Evolutionary conservation across 1,140 invertebrate genomes (phyloP), one percentile per base, ranked within the genome.

Genomic region (Drosophila lowei): DNA sequence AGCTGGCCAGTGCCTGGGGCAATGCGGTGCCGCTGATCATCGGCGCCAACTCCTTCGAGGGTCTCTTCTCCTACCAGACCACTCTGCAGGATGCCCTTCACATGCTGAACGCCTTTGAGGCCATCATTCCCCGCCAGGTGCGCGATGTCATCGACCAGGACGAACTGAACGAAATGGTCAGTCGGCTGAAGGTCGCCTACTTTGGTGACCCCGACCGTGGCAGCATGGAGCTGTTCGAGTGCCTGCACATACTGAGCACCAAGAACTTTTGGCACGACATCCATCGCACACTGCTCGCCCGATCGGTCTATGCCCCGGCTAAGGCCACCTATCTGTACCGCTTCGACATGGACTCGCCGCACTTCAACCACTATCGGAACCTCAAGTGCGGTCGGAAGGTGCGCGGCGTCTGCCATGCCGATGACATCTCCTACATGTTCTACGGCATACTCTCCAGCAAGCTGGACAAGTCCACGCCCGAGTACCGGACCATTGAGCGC

Each of bases 401-500:
- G 47, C 57, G 80, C 2, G 86, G 90, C 3, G 92, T 93, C 2
- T 92, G 91, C 50, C 94, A 95, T 76, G 93, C 92, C 0, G 94
- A 95, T 60, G 94, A 95, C 59, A 41, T 95, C 1, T 94, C 93
- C 56, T 95, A 95, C 78, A 67, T 95, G 48, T 95, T 95, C 75
- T 91, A 92, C 54, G 92, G 90, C 23, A 46, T 79, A 21, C 74
- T 93, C 13, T 92, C 92, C 16, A 66, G 67, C 9, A 92, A 92
- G 57, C 56, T 90, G 78, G 81, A 92, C 38, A 72, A 58, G 21
- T 64, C 72, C 8, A 53, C 89, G 0, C 60, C 63, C 0, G 91
- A 90, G 38, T 91, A 91, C 41, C 75, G 67, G 42, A 80, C 90
- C 9, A 92, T 93, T 30, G 73, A 85, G 50, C 77, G 79, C 0